These are phyloP conservation scores for Stramonita haemastoma DNA, from an alignment of 2,888 invertebrate genomes.

Conservation along the genomic window DNA sequence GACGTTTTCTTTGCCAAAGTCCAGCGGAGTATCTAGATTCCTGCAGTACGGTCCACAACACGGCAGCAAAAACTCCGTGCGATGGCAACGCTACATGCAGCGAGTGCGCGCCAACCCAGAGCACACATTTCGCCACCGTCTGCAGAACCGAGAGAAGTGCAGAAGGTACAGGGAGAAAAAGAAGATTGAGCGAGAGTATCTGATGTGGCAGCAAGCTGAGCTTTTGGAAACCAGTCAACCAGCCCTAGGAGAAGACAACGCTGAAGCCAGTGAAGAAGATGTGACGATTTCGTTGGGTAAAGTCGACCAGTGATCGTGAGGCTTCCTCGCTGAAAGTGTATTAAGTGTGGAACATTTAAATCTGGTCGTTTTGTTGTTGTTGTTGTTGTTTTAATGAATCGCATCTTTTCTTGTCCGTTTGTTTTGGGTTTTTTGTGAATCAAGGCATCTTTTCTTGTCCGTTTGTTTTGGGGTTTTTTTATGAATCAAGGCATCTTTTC, in stretches of 20 bases:
- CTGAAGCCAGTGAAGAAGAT: too few species aligned
- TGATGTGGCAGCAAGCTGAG: background rate
- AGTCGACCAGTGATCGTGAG: too few species aligned
- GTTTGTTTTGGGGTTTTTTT: too few species aligned
- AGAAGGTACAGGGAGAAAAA: conserved; percentile 17
- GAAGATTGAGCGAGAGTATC: background rate
- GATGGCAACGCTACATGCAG: conserved; percentile 33
- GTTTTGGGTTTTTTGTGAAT: too few species aligned
- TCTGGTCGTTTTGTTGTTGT: too few species aligned
- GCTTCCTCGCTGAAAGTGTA: too few species aligned
- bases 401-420: too few species aligned
- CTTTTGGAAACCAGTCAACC: background rate
- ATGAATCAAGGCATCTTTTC: too few species aligned
- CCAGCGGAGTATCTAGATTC: background rate
- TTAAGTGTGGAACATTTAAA: too few species aligned
- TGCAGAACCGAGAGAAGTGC: conserved; percentile 9
- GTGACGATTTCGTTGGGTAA: too few species aligned
- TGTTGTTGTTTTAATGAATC: too few species aligned
- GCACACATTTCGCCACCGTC: background rate
- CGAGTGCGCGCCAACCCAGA: conserved; percentile 16
- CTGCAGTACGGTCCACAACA: background rate
- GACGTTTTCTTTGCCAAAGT: background rate
- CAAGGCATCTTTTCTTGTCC: too few species aligned
- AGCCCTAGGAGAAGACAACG: background rate
- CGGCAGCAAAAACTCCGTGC: background rate